Conservation (phyloP, 2,888 invertebrate genomes). For the Eristalis arbustorum region DNA sequence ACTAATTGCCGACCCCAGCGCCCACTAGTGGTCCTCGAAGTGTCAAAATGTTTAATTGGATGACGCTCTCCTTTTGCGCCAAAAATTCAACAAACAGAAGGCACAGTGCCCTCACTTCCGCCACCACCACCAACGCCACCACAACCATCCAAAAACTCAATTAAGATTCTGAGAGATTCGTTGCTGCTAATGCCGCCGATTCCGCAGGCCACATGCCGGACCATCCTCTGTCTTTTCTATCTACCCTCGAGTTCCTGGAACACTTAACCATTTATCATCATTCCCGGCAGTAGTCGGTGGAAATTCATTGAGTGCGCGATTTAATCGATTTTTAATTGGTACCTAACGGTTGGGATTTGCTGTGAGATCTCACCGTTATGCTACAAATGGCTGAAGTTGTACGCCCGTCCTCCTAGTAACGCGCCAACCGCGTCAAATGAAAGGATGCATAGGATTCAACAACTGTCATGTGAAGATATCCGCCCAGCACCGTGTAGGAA, state of each 20-base stretch:
- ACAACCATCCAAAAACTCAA: constrained; percentile 36
- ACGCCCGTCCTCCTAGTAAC: neutral
- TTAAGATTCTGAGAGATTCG: constrained; percentile 47
- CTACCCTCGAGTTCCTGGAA: neutral
- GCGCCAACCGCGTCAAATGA: neutral
- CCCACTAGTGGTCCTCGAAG: neutral
- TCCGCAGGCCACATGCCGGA: neutral
- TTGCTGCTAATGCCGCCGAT: constrained; percentile 11
- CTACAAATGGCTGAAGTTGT: neutral
- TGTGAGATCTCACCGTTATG: neutral
- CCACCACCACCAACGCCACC: neutral
- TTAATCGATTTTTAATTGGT: constrained; percentile 68
- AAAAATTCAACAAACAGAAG: constrained; percentile 33
- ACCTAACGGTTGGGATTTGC: constrained; percentile 37
- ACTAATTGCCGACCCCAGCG: constrained; percentile 25
- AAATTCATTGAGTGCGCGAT: constrained; percentile 63
- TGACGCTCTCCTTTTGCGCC: constrained; percentile 2
- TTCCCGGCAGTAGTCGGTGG: constrained; percentile 40
- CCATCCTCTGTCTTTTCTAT: neutral
- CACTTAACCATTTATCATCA: constrained; percentile 59
- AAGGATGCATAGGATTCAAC: constrained; percentile 6
- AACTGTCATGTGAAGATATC: constrained; percentile 35
- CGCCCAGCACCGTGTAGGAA: neutral
- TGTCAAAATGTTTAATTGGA: constrained; percentile 56
- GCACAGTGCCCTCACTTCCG: neutral